Conservation (phyloP, 2,888 invertebrate genomes). For the Ariolimax columbianus region DNA sequence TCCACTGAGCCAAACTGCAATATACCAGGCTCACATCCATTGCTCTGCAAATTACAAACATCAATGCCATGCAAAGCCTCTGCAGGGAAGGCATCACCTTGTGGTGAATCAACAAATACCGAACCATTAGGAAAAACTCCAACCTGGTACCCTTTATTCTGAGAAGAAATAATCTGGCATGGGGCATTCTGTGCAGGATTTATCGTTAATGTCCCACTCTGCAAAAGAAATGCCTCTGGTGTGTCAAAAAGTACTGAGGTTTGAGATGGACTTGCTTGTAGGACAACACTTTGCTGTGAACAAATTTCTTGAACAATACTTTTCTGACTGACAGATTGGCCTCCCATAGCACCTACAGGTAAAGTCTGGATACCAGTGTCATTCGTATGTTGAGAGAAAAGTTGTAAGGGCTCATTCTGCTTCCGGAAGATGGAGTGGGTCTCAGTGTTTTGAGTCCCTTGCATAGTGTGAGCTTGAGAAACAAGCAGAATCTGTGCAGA, state of each 20-base stretch:
- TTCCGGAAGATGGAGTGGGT: not conserved
- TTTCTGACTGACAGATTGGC: not conserved
- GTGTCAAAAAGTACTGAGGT: not conserved
- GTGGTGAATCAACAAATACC: not conserved
- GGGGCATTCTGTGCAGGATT: not conserved
- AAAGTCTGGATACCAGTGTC: not conserved
- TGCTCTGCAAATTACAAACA: not conserved
- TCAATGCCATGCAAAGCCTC: not conserved
- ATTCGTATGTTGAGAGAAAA: not conserved
- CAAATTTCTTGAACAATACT: not conserved
- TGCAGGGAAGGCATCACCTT: not conserved
- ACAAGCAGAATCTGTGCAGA: constrained; percentile 13
- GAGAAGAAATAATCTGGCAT: not conserved
- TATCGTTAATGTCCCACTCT: not conserved
- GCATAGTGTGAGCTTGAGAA: not conserved
- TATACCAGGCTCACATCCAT: not conserved
- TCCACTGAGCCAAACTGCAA: not conserved
- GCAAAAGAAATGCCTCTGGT: not conserved
- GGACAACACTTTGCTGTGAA: not conserved
- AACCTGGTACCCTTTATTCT: not conserved
- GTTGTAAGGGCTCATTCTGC: not conserved
- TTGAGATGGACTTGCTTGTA: constrained; percentile 3
- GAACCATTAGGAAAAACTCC: not conserved
- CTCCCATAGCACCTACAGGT: not conserved
- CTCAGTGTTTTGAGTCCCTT: not conserved